These are phyloP conservation scores for Syrrhaptes paradoxus DNA, from an alignment of 2,113 vertebrate species.

Conservation along the genomic window DNA sequence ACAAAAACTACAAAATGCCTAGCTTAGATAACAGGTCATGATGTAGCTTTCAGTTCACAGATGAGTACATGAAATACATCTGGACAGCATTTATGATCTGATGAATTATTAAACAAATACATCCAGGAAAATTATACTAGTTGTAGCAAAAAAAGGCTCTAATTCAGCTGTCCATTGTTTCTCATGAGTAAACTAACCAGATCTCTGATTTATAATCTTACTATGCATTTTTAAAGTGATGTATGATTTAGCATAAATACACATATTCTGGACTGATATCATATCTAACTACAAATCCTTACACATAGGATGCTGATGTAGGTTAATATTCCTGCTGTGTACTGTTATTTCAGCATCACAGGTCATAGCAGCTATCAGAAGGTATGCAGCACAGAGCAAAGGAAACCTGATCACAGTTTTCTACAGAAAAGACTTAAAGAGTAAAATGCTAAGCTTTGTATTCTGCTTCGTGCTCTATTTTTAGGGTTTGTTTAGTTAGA, in stretches of 20 bases:
- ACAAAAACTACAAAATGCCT: not conserved
- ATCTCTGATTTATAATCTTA: not conserved
- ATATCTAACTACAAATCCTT: not conserved
- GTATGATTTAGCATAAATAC: not conserved
- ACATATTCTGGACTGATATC: not conserved
- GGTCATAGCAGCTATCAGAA: not conserved
- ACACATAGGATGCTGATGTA: not conserved
- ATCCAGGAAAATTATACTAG: not conserved
- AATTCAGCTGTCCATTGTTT: not conserved
- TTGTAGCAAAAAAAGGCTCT: not conserved
- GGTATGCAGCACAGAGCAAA: not conserved
- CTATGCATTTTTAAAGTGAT: not conserved
- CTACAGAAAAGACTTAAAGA: not conserved
- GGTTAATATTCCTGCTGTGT: not conserved
- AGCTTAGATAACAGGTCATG: not conserved
- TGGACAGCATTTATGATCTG: not conserved
- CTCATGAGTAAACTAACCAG: not conserved
- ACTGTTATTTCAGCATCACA: not conserved
- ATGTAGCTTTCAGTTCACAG: not conserved
- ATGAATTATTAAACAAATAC: not conserved
- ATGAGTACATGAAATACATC: not conserved
- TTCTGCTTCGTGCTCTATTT: constrained; percentile 21
- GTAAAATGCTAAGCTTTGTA: not conserved
- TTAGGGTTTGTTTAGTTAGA: constrained; percentile 2
- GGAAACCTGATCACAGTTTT: not conserved